A percentile compares a stretch with the other conserved stretches of the same genome.
Evolutionary conservation across 2,113 vertebrate genomes (phyloP).

Genomic region (Promerops cafer): DNA sequence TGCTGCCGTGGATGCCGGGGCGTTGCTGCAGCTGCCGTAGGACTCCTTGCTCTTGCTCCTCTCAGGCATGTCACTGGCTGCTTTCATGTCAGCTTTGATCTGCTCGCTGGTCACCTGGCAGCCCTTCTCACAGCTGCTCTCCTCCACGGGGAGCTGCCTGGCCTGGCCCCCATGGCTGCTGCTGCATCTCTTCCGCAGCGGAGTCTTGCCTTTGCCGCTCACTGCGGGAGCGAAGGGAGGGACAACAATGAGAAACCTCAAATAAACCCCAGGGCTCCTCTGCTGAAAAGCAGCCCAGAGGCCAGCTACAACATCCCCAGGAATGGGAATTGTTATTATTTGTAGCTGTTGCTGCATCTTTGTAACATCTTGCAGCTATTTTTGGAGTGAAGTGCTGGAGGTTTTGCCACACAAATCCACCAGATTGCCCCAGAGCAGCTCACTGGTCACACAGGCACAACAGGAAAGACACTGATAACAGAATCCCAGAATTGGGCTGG

Average conservation of each 20-base stretch:
- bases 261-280: not conserved
- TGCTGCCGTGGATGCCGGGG: slow-evolving; percentile 46
- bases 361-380: not conserved
- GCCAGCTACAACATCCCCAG: not conserved
- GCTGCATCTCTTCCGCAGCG: slow-evolving; percentile 81
- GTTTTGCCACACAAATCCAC: not conserved
- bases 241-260: not conserved
- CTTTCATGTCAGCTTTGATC: slow-evolving; percentile 98
- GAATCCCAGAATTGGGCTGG: not conserved
- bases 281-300: not conserved
- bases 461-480: not conserved
- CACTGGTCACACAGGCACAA: not conserved
- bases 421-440: not conserved
- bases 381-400: not conserved
- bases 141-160: slow-evolving; percentile 70
- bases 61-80: slow-evolving; percentile 84
- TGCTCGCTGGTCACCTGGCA: slow-evolving; percentile 98
- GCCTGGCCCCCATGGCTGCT: slow-evolving; percentile 62
- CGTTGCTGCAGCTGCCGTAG: slow-evolving; percentile 58
- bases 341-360: not conserved
- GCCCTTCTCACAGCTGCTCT: slow-evolving; percentile 93
- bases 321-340: not conserved
- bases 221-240: slow-evolving; percentile 55
- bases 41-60: slow-evolving; percentile 77
- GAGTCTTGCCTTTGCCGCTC: slow-evolving; percentile 96